Percentiles rank a stretch among this genome's conserved stretches.
These are phyloP conservation scores for Scaptomyza cyrtandrae DNA, from an alignment of 2,888 invertebrate genomes.

Conservation along the genomic window DNA sequence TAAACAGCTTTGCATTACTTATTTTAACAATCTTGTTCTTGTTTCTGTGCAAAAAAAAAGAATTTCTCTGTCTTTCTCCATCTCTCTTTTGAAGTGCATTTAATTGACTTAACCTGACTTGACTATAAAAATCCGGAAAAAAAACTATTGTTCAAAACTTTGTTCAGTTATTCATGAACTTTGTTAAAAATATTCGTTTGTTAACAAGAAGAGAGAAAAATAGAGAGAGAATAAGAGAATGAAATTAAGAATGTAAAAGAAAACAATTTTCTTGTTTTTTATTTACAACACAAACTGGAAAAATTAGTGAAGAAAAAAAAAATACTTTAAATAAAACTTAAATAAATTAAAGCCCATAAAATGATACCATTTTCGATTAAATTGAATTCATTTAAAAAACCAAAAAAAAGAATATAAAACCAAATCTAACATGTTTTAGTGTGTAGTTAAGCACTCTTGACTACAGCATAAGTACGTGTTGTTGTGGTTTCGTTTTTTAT, in stretches of 20 bases:
- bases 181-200: not conserved
- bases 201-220: too few species aligned
- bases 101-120: constrained; percentile 1
- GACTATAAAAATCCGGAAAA: not conserved
- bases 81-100: not conserved
- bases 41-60: not conserved
- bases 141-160: not conserved
- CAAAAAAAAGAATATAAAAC: not conserved
- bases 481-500: constrained; percentile 8
- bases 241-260: not conserved
- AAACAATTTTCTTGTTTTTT: not conserved
- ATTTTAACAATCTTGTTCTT: constrained; percentile 10
- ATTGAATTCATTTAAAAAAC: not conserved
- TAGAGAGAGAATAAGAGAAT: not conserved
- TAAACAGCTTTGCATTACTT: constrained; percentile 2
- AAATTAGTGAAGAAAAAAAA: not conserved
- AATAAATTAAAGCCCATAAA: constrained; percentile 1
- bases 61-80: not conserved
- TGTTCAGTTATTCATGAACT: constrained; percentile 3
- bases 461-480: constrained; percentile 15
- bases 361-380: constrained; percentile 5
- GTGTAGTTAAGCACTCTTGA: not conserved
- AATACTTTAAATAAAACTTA: not conserved
- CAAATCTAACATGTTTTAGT: not conserved
- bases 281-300: not conserved